Base-by-base conservation (phyloP, 2,797 vertebrate genomes). In the Microchirus variegatus region DNA sequence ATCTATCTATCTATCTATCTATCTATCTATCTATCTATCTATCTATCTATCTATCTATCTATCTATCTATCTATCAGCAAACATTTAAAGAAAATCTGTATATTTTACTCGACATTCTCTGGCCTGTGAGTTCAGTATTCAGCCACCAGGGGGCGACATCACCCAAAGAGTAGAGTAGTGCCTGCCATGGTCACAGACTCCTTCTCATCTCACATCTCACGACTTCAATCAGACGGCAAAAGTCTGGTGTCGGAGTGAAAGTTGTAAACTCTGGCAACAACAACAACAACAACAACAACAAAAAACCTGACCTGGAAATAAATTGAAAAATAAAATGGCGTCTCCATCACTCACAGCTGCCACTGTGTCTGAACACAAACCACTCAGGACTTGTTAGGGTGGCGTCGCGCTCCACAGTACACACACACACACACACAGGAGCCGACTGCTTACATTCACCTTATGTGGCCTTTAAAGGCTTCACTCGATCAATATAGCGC, bases 131-230 rank as follows among this genome's bases (percentile, higher is more conserved):
- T 78, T 58, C 64, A 48, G 44, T 31, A 15, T 45, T 46, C 17
- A 37, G 50, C 62, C 89, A 88, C 75, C 73, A 91, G 86, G 73
- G 80, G 7, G 86, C 62, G 36, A 45, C 67, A 6, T 75, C 54
- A 45, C 10, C 35, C 38, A 57, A 38, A 22, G n/a, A 44, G 53
- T 37, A 22, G n/a, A 44, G 53, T 37, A 9, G 18, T 3, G 11
- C 10, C 6, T 16, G 11, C 2, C 3, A 10, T 13, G 47, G 7
- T 58, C 51, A 7, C 51, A 7, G 5, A 14, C 12, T 42, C 11
- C 44, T 17, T 50, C 10, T 51, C 9, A 11, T 53, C 22, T 46
- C 17, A 31, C 22, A 3, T 40, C 9, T 14, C 14, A 9, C 15
- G 37, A 55, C 41, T 59, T 37, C 42, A 58, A 22, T 37, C 42